A percentile compares a stretch with the other conserved stretches of the same genome.
phyloP scores from a whole-genome alignment of 2,888 invertebrate genomes.

The Drosophila neoperkinsi region DNA sequence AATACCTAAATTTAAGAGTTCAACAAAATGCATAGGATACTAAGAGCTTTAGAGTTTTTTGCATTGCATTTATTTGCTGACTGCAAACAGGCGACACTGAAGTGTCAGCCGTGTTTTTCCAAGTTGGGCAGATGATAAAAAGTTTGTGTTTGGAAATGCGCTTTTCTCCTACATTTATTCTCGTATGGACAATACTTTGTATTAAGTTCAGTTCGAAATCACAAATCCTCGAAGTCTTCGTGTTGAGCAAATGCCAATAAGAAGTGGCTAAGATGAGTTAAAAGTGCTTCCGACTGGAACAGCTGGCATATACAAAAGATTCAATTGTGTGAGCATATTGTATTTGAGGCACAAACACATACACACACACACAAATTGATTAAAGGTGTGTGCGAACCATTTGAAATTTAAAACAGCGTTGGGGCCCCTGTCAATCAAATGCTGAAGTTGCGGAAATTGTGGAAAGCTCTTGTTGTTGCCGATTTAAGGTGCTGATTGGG shows the following conservation, averaged over 20 bases:
- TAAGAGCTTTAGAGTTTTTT: background rate
- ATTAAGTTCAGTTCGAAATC: background rate
- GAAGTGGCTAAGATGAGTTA: background rate
- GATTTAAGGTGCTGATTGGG: conserved; percentile 63
- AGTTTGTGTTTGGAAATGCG: conserved; percentile 31
- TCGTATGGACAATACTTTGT: background rate
- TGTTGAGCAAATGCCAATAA: conserved; percentile 1
- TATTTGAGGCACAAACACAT: conserved; percentile 55
- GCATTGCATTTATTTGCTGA: conserved; percentile 5
- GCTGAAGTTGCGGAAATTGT: conserved; percentile 69
- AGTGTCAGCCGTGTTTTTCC: conserved; percentile 47
- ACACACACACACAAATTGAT: conserved; percentile 56
- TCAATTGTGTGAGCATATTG: conserved; percentile 62
- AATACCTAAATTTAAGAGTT: background rate
- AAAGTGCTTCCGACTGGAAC: background rate
- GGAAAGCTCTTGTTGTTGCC: conserved; percentile 58
- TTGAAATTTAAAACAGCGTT: conserved; percentile 64
- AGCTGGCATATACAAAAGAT: conserved; percentile 23
- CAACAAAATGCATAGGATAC: background rate
- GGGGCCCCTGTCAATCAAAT: conserved; percentile 57
- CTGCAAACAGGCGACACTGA: conserved; percentile 29
- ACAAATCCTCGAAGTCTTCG: background rate
- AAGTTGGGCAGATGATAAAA: conserved; percentile 47
- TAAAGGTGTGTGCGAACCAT: conserved; percentile 63
- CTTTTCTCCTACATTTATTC: conserved; percentile 1